Evolutionary conservation across 1,140 invertebrate species (phyloP), one percentile per base, ranked within the genome.

Genomic region (Polypedilum pembai): DNA sequence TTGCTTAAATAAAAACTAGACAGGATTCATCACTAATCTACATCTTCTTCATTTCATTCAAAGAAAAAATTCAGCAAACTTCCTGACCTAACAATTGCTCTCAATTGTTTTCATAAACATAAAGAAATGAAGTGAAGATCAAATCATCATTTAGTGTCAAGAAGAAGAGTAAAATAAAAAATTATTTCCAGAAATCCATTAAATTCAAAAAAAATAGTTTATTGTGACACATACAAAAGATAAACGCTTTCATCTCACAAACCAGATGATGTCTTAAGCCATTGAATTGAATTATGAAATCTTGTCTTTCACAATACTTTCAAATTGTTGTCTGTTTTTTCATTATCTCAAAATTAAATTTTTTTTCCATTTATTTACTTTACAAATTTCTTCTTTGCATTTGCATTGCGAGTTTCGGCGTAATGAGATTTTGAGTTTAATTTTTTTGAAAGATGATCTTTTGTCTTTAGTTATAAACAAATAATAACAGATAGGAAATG

Each of bases 251-350:
- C 24, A 1, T 33, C 24, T 33, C 24, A 33, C 24, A 33, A 33
- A 33, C 24, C 24, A 33, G 24, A 33, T 33, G 24, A 33, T 33
- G 24, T 33, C 24, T 33, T 33, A 33, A 33, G 24, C 24, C 5
- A 33, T 33, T 33, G 24, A 33, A 33, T 33, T 33, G 24, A 33
- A 33, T 33, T 56, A 56, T 20, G 65, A 69, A 69, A 69, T 69
- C 20, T 33, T 33, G 65, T 69, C 65, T 69, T 69, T 69, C 17
- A 18, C 17, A 69, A 20, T 15, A 3, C 45, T 3, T 5, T 56
- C 10, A 69, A 69, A 20, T 8, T 66, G 65, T 69, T 69, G 65
- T 69, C 65, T 69, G 65, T 69, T 69, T 69, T 69, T 56, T 56
- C 45, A 56, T 56, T 56, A 56, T 56, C 45, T 56, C 12, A 33